Evolutionary conservation across 2,113 vertebrate genomes (phyloP).

Genomic region (Gnathonemus longibarbis): DNA sequence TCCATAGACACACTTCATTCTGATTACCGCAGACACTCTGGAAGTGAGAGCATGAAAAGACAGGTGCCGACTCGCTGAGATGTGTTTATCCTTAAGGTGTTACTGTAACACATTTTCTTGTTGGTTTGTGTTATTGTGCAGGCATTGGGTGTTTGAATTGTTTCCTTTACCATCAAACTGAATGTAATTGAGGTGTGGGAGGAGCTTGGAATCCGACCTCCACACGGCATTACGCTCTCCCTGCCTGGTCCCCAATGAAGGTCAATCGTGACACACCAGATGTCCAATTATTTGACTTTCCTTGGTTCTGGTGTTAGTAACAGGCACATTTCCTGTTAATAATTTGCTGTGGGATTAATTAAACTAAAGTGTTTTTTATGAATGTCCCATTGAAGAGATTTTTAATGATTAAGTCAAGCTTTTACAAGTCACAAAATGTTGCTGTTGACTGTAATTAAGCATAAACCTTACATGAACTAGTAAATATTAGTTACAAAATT

Average conservation of each 20-base stretch:
- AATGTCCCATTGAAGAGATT: conserved; percentile 1
- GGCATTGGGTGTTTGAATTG: neutral
- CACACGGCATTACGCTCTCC: neutral
- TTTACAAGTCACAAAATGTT: neutral
- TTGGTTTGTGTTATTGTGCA: neutral
- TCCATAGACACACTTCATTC: neutral
- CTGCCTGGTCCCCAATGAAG: neutral
- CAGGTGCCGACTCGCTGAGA: neutral
- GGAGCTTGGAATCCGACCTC: neutral
- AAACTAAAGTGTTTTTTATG: conserved; percentile 4
- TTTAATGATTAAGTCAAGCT: neutral
- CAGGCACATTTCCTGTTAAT: neutral
- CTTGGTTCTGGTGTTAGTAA: neutral
- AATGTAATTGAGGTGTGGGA: neutral
- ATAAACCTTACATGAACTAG: neutral
- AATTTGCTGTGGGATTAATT: conserved; percentile 17
- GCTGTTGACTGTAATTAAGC: conserved; percentile 4
- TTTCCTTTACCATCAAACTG: neutral
- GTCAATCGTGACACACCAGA: neutral
- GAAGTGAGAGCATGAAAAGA: neutral
- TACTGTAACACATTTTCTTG: neutral
- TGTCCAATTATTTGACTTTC: conserved; percentile 8
- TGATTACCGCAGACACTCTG: neutral
- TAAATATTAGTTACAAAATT: neutral
- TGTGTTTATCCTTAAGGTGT: neutral